A percentile compares a stretch with the other conserved stretches of the same genome.
These are phyloP conservation scores for Galeopsomyia nigrocyanea DNA, from an alignment of 2,888 invertebrate genomes.

Conservation along the genomic window DNA sequence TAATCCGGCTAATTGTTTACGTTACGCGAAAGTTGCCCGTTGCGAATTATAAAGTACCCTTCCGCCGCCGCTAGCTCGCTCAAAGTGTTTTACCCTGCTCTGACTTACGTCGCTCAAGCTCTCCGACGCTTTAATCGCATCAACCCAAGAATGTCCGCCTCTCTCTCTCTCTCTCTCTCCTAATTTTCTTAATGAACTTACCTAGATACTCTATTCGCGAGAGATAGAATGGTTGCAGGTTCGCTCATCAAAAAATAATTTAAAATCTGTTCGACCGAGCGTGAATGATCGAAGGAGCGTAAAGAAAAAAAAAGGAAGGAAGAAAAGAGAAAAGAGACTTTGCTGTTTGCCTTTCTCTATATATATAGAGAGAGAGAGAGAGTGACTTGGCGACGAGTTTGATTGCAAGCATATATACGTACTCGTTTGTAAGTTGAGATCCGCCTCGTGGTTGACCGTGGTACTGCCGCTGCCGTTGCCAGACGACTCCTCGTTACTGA, in stretches of 20 bases:
- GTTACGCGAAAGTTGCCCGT: conserved; percentile 61
- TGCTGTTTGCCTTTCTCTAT: conserved; percentile 10
- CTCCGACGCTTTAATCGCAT: conserved; percentile 2
- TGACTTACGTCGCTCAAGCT: conserved; percentile 4
- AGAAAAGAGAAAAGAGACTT: not conserved
- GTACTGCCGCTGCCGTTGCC: not conserved
- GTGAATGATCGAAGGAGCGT: not conserved
- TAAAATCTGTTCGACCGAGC: not conserved
- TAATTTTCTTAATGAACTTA: conserved; percentile 62
- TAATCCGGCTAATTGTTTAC: conserved; percentile 67
- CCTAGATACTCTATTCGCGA: not conserved
- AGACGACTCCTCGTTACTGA: conserved; percentile 68
- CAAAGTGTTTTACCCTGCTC: no score
- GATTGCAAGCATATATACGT: conserved; percentile 58
- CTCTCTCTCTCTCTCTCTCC: conserved; percentile 14
- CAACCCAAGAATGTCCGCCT: conserved; percentile 3
- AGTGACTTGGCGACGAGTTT: conserved; percentile 31
- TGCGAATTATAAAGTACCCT: conserved; percentile 61
- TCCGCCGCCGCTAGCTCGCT: conserved; percentile 3
- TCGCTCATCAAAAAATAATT: conserved; percentile 33
- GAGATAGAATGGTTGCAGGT: no score
- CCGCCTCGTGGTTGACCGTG: conserved; percentile 71
- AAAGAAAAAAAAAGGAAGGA: not conserved
- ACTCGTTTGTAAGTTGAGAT: conserved; percentile 75
- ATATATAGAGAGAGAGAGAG: no score